These are phyloP conservation scores for Serranus cabrilla DNA, from an alignment of 2,797 vertebrate species.

Conservation along the genomic window DNA sequence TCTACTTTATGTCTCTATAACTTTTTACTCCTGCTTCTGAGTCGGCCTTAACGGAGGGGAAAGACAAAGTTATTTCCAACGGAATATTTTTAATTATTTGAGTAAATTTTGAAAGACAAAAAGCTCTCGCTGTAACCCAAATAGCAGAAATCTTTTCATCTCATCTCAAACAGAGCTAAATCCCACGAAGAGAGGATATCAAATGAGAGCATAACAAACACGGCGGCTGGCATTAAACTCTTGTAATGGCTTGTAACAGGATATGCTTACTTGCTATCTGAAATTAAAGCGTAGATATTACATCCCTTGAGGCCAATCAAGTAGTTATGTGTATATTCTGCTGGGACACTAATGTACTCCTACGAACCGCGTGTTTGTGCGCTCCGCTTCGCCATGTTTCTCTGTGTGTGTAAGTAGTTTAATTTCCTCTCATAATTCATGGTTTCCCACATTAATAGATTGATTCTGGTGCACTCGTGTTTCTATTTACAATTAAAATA, in stretches of 20 bases:
- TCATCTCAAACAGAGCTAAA: conserved; percentile 57
- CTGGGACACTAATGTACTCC: conserved; percentile 62
- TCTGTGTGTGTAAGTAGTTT: conserved; percentile 42
- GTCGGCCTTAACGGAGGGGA: conserved; percentile 12
- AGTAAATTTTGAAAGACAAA: conserved; percentile 48
- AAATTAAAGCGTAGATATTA: conserved; percentile 79
- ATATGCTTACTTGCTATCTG: conserved; percentile 76
- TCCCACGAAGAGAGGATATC: conserved; percentile 48
- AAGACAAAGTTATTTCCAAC: conserved; percentile 30
- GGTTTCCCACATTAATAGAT: conserved; percentile 67
- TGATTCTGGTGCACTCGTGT: conserved; percentile 43
- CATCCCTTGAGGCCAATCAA: conserved; percentile 78
- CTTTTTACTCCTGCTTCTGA: conserved; percentile 24
- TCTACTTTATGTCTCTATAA: conserved; percentile 37
- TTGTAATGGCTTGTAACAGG: conserved; percentile 80
- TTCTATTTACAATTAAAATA: conserved; percentile 70
- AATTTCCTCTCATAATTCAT: conserved; percentile 75
- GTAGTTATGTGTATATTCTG: conserved; percentile 67
- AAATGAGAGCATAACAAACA: conserved; percentile 71
- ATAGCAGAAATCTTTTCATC: conserved; percentile 60
- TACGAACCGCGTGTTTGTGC: conserved; percentile 45
- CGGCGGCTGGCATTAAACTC: conserved; percentile 66
- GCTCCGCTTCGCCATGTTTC: conserved; percentile 23
- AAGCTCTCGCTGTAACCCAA: conserved; percentile 46
- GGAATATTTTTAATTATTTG: conserved; percentile 43